These are phyloP conservation scores for Aleiodes alternator DNA, from an alignment of 2,888 invertebrate genomes.

Conservation along the genomic window DNA sequence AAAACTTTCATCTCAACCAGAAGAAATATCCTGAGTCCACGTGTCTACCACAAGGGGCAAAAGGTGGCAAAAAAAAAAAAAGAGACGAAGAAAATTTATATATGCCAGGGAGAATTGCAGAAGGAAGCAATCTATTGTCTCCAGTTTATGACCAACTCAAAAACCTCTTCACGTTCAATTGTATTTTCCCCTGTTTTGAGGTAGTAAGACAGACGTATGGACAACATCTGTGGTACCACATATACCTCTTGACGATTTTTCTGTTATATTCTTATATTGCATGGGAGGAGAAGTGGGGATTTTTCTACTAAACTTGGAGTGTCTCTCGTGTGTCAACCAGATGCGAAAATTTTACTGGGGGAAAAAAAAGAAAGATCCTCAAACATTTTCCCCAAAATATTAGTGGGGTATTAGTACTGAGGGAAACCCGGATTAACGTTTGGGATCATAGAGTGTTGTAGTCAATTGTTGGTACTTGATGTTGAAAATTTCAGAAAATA, in stretches of 20 bases:
- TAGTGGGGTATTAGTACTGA: slow-evolving; percentile 6
- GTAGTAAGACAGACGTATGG: slow-evolving; percentile 32
- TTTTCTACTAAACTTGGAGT: neutral
- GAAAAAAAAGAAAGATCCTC: neutral
- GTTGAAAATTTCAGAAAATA: neutral
- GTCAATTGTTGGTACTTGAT: slow-evolving; percentile 23
- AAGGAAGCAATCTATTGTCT: slow-evolving; percentile 8
- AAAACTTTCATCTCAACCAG: neutral
- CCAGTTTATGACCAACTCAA: slow-evolving; percentile 21
- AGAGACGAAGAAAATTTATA: slow-evolving; percentile 25
- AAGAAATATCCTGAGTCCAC: neutral
- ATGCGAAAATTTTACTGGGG: slow-evolving; percentile 30
- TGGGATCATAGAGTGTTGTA: neutral
- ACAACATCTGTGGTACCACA: slow-evolving; percentile 38
- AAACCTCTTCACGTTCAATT: slow-evolving; percentile 18
- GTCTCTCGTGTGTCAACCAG: slow-evolving; percentile 24
- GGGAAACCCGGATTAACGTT: slow-evolving; percentile 22
- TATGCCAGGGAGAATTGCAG: slow-evolving; percentile 11
- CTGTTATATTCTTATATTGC: slow-evolving; percentile 13
- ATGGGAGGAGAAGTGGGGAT: neutral
- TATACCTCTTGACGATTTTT: slow-evolving; percentile 35
- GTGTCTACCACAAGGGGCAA: slow-evolving; percentile 9
- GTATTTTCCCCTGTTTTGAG: slow-evolving; percentile 23
- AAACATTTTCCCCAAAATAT: slow-evolving; percentile 14
- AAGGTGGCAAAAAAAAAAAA: neutral